Evolutionary conservation across 35 echinoderm and acorn worm species (phyloP).

Genomic region (Amphiura filiformis): DNA sequence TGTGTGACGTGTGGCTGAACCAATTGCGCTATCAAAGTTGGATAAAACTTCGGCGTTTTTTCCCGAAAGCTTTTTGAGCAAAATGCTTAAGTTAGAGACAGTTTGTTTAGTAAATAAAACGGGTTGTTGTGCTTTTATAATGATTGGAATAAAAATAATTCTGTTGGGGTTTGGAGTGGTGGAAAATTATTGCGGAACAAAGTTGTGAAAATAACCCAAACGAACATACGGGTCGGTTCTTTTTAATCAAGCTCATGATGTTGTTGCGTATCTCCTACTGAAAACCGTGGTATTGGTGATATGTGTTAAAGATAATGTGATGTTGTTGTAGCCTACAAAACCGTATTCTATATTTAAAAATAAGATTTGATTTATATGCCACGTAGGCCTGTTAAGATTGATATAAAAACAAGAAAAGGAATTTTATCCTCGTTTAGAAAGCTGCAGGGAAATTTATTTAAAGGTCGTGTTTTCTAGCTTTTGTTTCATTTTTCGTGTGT

Average conservation of each 20-base stretch:
- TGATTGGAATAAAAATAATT: background rate
- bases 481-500: background rate
- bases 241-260: conserved; percentile 1
- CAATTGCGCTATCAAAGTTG: background rate
- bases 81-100: background rate
- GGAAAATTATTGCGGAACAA: background rate
- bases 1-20: background rate
- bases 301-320: background rate
- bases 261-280: background rate
- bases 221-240: background rate
- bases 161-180: background rate
- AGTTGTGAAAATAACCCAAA: background rate
- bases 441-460: background rate
- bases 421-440: no score
- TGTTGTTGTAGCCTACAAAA: background rate
- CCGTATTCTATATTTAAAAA: background rate
- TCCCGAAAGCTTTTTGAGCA: background rate
- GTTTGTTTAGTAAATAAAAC: background rate
- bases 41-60: conserved; percentile 1
- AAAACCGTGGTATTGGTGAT: background rate
- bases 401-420: no score
- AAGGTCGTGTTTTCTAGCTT: background rate
- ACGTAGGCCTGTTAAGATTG: no score
- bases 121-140: background rate
- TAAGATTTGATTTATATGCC: background rate